A percentile compares a stretch with the other conserved stretches of the same genome.
Evolutionary conservation across 2,797 vertebrate genomes (phyloP).

Genomic region (Pangasius krempfi): DNA sequence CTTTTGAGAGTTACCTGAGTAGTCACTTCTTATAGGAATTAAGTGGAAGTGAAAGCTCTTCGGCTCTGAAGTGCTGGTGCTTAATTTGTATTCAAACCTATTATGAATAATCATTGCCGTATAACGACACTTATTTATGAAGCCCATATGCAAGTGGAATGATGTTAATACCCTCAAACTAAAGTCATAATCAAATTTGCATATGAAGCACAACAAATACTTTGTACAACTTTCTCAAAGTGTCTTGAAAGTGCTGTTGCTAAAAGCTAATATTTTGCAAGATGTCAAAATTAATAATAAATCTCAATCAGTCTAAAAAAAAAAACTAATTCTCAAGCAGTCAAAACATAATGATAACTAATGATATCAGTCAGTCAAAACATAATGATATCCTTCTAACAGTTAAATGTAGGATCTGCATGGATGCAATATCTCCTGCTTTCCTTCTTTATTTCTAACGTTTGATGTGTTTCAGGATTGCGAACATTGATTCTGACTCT

Average conservation of each 20-base stretch:
- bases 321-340: not conserved
- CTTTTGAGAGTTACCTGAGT: not conserved
- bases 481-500: not conserved
- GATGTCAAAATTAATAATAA: no score
- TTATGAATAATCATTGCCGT: not conserved
- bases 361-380: not conserved
- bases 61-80: not conserved
- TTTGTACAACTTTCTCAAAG: not conserved
- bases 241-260: not conserved
- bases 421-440: not conserved
- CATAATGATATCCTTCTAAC: not conserved
- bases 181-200: conserved; percentile 4
- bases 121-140: not conserved
- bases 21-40: not conserved
- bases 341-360: not conserved
- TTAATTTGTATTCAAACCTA: conserved; percentile 18
- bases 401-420: not conserved
- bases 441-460: not conserved
- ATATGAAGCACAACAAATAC: not conserved
- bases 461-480: not conserved
- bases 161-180: not conserved
- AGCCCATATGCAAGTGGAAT: not conserved
- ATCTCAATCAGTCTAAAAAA: not conserved
- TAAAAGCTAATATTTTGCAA: not conserved
- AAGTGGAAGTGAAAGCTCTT: conserved; percentile 1